These are phyloP conservation scores for Ameiurus melas DNA, from an alignment of 2,113 vertebrate genomes.

Conservation along the genomic window DNA sequence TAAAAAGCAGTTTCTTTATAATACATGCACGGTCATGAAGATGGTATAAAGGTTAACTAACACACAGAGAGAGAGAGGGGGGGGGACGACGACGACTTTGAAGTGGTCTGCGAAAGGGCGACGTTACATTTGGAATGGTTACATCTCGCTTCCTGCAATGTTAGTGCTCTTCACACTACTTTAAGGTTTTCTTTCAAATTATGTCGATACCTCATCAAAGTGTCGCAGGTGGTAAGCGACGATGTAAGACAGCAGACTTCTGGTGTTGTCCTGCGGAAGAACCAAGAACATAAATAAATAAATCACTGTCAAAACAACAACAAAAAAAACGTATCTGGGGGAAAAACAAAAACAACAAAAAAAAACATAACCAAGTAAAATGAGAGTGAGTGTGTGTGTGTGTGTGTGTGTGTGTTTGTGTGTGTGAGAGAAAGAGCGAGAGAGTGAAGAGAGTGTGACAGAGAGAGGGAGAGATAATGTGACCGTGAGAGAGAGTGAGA, in stretches of 20 bases:
- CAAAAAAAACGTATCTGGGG: background rate
- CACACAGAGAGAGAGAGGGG: background rate
- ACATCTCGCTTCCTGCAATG: background rate
- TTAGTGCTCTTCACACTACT: too few species aligned
- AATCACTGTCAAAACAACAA: background rate
- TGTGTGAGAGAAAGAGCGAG: too few species aligned
- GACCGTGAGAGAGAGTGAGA: too few species aligned
- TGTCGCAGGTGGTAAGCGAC: conserved; percentile 91
- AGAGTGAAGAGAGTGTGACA: too few species aligned
- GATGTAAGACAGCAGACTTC: conserved; percentile 89
- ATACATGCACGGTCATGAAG: conserved; percentile 41
- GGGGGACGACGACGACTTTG: background rate
- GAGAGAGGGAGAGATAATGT: too few species aligned
- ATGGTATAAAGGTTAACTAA: conserved; percentile 54
- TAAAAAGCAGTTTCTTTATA: background rate
- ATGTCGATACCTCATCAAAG: conserved; percentile 85
- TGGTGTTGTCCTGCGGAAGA: conserved; percentile 81
- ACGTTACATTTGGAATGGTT: background rate
- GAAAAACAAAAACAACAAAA: too few species aligned
- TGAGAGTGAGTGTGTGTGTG: background rate
- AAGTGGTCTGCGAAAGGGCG: background rate
- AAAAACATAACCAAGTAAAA: background rate
- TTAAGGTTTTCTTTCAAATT: background rate
- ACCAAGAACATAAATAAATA: conserved; percentile 38
- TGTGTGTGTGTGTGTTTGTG: too few species aligned